Percentiles rank a stretch among this genome's conserved stretches.
Conservation (phyloP, 1,140 invertebrate genomes). For the Globodera rostochiensis region DNA sequence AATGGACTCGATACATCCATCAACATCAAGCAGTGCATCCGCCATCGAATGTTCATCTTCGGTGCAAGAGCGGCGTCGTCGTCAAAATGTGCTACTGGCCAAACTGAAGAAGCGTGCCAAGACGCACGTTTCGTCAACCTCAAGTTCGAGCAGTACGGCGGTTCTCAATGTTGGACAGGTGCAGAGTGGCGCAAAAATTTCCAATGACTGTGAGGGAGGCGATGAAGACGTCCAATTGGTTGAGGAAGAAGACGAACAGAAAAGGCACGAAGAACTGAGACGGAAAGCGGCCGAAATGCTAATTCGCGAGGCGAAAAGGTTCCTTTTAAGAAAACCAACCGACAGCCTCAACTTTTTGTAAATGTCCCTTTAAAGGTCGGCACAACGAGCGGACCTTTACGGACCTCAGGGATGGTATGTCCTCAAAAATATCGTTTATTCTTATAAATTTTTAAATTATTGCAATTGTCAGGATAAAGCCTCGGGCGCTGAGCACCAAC, state of each 20-base stretch:
- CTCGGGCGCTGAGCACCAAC: slow-evolving; percentile 77
- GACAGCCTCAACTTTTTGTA: background rate
- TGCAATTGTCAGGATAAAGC: slow-evolving; percentile 72
- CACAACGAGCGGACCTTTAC: background rate
- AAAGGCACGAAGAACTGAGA: background rate
- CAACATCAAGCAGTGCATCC: no score
- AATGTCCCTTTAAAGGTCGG: background rate
- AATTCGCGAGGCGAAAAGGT: background rate
- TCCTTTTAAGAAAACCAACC: background rate
- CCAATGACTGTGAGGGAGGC: background rate
- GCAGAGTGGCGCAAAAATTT: background rate
- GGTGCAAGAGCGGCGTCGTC: background rate
- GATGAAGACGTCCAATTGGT: background rate
- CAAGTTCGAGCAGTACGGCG: background rate
- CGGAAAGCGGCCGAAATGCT: background rate
- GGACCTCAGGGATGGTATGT: slow-evolving; percentile 20
- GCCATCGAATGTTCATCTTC: no score
- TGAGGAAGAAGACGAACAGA: background rate
- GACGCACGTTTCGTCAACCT: background rate
- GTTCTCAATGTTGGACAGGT: background rate
- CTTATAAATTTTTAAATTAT: no score
- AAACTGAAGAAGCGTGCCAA: background rate
- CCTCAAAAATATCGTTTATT: background rate
- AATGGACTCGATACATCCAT: no score
- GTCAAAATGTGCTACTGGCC: background rate